Percentiles rank a stretch among this genome's conserved stretches.
These are phyloP conservation scores for Oxyteleia sp. DNA, from an alignment of 2,888 invertebrate genomes.

Conservation along the genomic window DNA sequence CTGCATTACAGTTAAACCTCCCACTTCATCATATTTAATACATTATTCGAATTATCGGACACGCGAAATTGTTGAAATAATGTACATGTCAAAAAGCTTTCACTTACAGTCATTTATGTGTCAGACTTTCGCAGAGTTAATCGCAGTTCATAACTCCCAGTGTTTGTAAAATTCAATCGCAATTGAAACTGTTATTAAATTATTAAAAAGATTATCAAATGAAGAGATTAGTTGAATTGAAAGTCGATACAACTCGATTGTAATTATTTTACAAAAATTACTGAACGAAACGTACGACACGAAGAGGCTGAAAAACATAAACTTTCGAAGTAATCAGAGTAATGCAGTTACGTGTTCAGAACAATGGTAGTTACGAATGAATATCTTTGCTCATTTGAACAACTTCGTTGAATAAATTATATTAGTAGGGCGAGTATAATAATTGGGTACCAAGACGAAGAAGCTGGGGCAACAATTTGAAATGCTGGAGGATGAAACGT, in stretches of 20 bases:
- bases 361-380: constrained; percentile 29
- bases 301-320: not conserved
- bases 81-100: constrained; percentile 22
- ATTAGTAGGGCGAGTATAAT: constrained; percentile 36
- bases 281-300: no score
- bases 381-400: constrained; percentile 24
- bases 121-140: constrained; percentile 17
- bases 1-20: constrained; percentile 14
- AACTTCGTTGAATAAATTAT: constrained; percentile 43
- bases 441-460: constrained; percentile 41
- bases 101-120: constrained; percentile 21
- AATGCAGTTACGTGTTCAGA: constrained; percentile 16
- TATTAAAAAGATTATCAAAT: no score
- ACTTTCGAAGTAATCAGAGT: constrained; percentile 12
- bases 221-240: no score
- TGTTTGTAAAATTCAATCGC: constrained; percentile 9
- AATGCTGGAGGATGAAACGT: no score
- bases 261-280: no score
- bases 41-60: constrained; percentile 21
- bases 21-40: not conserved
- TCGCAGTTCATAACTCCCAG: constrained; percentile 3
- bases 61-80: constrained; percentile 6
- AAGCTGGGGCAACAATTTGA: constrained; percentile 17
- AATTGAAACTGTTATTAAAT: not conserved
- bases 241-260: no score